These are phyloP conservation scores for Plumapathes pennacea DNA, from an alignment of 92 coral and sea anemone genomes.

Conservation along the genomic window DNA sequence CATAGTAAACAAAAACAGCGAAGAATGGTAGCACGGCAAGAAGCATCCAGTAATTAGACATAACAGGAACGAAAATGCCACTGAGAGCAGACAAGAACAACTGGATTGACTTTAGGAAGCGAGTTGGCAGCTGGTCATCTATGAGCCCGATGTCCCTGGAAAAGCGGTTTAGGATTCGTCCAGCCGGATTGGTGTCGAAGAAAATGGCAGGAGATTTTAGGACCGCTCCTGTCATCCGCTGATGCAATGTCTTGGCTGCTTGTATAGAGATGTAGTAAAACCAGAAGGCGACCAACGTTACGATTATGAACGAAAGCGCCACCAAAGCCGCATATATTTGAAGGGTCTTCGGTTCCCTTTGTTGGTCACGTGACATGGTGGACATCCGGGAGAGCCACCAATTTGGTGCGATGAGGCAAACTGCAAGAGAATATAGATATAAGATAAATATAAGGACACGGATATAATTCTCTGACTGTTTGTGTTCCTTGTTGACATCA, in stretches of 20 bases:
- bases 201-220: conserved; percentile 60
- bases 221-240: conserved; percentile 62
- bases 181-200: conserved; percentile 76
- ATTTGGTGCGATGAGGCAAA: no score
- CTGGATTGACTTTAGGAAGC: no score
- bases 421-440: no score
- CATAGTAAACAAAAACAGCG: conserved; percentile 36
- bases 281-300: conserved; percentile 37
- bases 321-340: conserved; percentile 69
- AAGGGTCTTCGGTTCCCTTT: no score
- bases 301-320: conserved; percentile 13
- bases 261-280: conserved; percentile 48
- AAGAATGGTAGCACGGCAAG: conserved; percentile 54
- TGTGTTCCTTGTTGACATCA: no score
- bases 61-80: conserved; percentile 50
- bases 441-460: no score
- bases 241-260: conserved; percentile 64
- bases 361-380: no score
- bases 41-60: conserved; percentile 56
- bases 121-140: conserved; percentile 78
- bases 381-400: no score
- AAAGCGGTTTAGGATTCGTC: conserved; percentile 77
- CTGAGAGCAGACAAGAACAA: conserved; percentile 33
- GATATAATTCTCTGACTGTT: no score
- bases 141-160: conserved; percentile 75